A percentile compares a stretch with the other conserved stretches of the same genome.
phyloP scores from a whole-genome alignment of 2,113 vertebrate genomes.

The Macaca mulatta region DNA sequence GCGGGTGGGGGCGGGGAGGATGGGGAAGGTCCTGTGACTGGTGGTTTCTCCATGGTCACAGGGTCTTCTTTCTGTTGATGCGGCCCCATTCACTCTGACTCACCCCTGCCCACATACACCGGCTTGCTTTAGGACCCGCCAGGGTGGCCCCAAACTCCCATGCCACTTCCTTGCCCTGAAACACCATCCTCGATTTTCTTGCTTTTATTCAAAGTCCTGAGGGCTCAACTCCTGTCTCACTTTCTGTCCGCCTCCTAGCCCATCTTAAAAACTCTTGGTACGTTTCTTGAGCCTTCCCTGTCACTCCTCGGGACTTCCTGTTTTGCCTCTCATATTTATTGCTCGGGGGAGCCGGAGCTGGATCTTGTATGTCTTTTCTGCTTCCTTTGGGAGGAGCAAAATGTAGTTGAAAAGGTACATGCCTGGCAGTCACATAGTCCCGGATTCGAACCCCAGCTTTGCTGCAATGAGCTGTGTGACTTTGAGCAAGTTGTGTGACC shows the following conservation, averaged over 20 bases:
- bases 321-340: no score
- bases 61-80: not conserved
- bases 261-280: not conserved
- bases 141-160: not conserved
- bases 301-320: not conserved
- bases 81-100: not conserved
- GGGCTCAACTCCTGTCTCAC: not conserved
- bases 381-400: not conserved
- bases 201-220: not conserved
- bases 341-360: not conserved
- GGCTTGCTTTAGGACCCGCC: not conserved
- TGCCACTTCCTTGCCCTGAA: not conserved
- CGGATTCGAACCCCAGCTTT: not conserved
- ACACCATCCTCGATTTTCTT: not conserved
- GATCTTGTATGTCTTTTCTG: not conserved
- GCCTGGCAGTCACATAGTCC: not conserved
- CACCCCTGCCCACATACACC: fast-evolving
- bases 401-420: not conserved
- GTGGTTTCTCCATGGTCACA: not conserved
- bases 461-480: not conserved
- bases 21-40: not conserved
- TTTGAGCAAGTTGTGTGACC: not conserved
- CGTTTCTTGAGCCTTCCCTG: not conserved
- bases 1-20: fast-evolving
- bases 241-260: not conserved